A percentile compares a stretch with the other conserved stretches of the same genome.
Conservation (phyloP, 2,888 invertebrate genomes). For the Steromphala cineraria region DNA sequence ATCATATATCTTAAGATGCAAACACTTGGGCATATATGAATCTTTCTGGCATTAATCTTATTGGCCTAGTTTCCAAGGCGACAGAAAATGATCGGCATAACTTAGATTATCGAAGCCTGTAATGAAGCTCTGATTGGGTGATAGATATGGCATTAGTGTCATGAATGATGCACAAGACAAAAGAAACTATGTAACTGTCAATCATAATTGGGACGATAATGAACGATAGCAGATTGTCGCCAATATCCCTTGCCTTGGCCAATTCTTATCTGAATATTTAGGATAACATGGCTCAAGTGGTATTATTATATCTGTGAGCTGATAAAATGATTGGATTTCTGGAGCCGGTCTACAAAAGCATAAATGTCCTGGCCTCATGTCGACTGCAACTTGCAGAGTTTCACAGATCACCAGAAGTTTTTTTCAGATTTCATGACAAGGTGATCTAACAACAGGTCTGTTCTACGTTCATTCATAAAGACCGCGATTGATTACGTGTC, state of each 20-base stretch:
- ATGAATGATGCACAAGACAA: not conserved
- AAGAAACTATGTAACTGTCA: not conserved
- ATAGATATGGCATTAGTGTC: not conserved
- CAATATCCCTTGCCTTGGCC: not conserved
- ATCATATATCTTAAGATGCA: too few species aligned
- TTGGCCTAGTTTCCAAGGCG: too few species aligned
- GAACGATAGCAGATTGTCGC: not conserved
- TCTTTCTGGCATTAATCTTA: too few species aligned
- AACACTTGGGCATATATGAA: too few species aligned
- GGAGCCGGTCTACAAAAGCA: not conserved
- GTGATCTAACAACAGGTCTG: not conserved
- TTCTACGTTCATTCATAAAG: not conserved
- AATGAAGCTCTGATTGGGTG: too few species aligned
- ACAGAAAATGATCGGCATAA: too few species aligned
- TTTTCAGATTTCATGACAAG: too few species aligned
- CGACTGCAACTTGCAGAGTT: too few species aligned
- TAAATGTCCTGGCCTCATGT: too few species aligned
- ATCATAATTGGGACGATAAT: not conserved
- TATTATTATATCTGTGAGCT: not conserved
- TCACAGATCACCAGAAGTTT: too few species aligned
- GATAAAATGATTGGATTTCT: slow-evolving; percentile 5
- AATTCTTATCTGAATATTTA: not conserved
- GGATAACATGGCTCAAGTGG: not conserved
- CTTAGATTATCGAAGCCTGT: too few species aligned
- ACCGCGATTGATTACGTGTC: not conserved